Base-by-base conservation (phyloP, 1,140 invertebrate species). In the Zaprionus capensis region DNA sequence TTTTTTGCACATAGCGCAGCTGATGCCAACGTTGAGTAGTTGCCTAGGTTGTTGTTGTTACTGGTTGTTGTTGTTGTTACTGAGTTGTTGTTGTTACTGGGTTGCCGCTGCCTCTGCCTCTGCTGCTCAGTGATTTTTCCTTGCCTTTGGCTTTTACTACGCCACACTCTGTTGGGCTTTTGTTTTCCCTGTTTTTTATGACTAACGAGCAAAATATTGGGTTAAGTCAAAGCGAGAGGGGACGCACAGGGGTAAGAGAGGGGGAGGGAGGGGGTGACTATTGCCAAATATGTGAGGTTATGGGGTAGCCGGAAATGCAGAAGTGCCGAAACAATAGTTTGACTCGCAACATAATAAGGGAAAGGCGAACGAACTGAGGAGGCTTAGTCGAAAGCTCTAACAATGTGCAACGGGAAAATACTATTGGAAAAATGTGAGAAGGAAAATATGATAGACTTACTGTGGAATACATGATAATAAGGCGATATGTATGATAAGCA, bases 121-220 rank as follows among this genome's bases (percentile, higher is more conserved):
- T 72, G 64, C 53, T 86, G 83, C 71, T 87, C 84, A 87, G 84
- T 87, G 84, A 87, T 88, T 87, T 87, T 87, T 87, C 78, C 78
- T 84, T 80, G 84, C 84, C 84, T 83, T 84, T 80, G 84, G 81
- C 84, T 83, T 82, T 88, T 88, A 88, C 84, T 88, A 88, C 61
- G 78, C 75, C 71, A 76, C 78, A 80, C 82, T 80, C 80, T 75
- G 71, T 68, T 85, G 75, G 74, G 69, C 78, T 69, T 88, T 87
- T 87, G 81, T 88, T 88, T 77, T 75, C 34, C 44, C 44, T 71
- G 20, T 26, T 57, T 68, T 80, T 84, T 55, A 66, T 79, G 80
- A 82, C 84, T 88, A 87, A 87, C 84, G 84, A 88, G 84, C 74
- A 82, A 82, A 87, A 88, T 87, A 87, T 87, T 88, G 83, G 83